Evolutionary conservation across 2,113 vertebrate species (phyloP), one percentile per base, ranked within the genome.

Genomic region (Eudyptes chrysolophus): DNA sequence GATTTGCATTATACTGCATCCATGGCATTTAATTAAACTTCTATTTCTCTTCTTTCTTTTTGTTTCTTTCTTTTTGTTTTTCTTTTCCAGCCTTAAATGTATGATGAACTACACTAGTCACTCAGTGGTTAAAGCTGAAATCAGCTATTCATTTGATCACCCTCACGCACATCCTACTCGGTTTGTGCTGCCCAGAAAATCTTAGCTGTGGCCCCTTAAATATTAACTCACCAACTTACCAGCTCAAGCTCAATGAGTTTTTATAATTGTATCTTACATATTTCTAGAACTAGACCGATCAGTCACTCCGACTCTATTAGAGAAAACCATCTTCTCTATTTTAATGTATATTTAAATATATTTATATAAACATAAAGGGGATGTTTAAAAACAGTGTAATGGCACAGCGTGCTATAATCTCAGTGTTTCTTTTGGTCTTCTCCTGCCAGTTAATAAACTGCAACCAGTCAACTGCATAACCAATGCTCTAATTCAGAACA

Each of bases 1-100:
- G 97, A 97, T 98, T 97, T 96, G 96, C 89, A 97, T 97, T 97
- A 95, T 97, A 91, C 83, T 97, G 84, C 90, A 93, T 92, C 87
- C 85, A 94, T 94, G 84, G 95, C 66, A 84, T 97, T 97, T 96
- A 96, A 97, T 96, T 96, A 61, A 96, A 97, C 93, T 95, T 95
- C 95, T 94, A 78, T 96, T 97, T 97, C 88, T 92, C 60, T 61
- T 86, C 92, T 95, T 94, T 95, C 78, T 84, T 83, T 94, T 82
- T 84, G 54, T 88, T 91, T 93, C 64, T 78, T 90, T 83, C 40
- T 90, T 94, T 91, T 86, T 94, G 29, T 93, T 92, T 92, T 78
- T 20, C 55, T 78, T 92, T 89, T 66, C 27, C 84, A 96, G 84
- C 58, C 84, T 89, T 87, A 96, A 86, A 94, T 77, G 14, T 74